Base-by-base conservation (phyloP, 2,888 invertebrate genomes). In the Aspidapion aeneum region DNA sequence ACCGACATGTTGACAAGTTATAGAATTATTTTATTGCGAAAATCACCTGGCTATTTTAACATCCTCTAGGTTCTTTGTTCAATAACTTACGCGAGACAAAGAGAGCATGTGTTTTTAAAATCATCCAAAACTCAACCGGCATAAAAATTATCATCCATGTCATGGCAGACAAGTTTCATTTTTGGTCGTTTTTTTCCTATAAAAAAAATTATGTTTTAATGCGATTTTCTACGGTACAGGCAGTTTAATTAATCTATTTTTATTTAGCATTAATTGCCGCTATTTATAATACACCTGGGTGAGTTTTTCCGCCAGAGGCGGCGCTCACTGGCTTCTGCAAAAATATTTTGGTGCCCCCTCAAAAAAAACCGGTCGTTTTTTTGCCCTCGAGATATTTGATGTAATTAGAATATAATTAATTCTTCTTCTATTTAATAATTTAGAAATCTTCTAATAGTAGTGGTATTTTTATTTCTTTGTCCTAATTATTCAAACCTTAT, bases 311-410 rank as follows among this genome's bases (percentile, higher is more conserved):
- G 12, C 35, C 12, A 35, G 35, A 35, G 12, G 35, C 35, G 12
- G 35, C 35, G 35, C 35, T 7, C 12, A 35, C 35, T 35, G 3
- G 16, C 49, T 49, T 49, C 12, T 12, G 49, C 12, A 49, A 49
- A 7, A 18, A 9, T 52, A 18, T 35, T 35, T 35, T 35, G 35
- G 35, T 35, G 35, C 35, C 12, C 3, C 35, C 35, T 54, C n/a
- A 50, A 57, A 61, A 35, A 58, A 58, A 64, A 63, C 58, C 61
- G 58, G 64, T 61, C 58, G 61, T 20, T 18, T 60, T 64, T 62
- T 64, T 64, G 61, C 61, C 61, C 58, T 56, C 50, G 18, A 61
- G 64, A 21, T 64, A 64, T 64, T 64, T 58, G 60, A 7, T 7
- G 12, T 35, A 12, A 35, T 35, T 3, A 3, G 35, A n/a, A n/a